A percentile compares a stretch with the other conserved stretches of the same genome.
Evolutionary conservation across 2,797 vertebrate genomes (phyloP).

Genomic region (Chromis chromis): DNA sequence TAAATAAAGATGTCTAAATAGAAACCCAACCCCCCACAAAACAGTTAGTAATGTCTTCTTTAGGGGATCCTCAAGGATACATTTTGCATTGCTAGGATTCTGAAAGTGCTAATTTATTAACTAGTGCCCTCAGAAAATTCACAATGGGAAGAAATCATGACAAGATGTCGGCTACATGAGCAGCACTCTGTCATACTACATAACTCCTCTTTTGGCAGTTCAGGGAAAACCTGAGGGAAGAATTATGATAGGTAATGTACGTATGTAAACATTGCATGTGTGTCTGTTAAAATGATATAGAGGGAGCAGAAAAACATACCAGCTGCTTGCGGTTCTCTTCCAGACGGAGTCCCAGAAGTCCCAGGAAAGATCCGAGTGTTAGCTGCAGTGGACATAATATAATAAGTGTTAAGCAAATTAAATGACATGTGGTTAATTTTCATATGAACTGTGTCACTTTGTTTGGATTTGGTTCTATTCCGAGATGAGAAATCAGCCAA

Average conservation of each 20-base stretch:
- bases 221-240: background rate
- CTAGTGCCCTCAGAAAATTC: background rate
- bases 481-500: slow-evolving; percentile 1
- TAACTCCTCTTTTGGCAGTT: background rate
- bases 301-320: slow-evolving; percentile 59
- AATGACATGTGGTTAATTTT: background rate
- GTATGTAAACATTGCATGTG: background rate
- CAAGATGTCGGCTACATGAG: background rate
- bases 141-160: background rate
- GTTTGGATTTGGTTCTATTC: slow-evolving; percentile 6
- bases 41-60: too few relatives aligned
- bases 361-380: slow-evolving; percentile 83
- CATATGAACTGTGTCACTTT: background rate
- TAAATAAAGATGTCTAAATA: too few relatives aligned
- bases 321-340: slow-evolving; percentile 84
- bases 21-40: too few relatives aligned
- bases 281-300: slow-evolving; percentile 22
- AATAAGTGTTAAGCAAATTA: background rate
- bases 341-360: slow-evolving; percentile 80
- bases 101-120: background rate
- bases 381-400: slow-evolving; percentile 70
- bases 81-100: background rate
- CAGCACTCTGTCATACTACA: background rate
- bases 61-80: too few relatives aligned
- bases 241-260: slow-evolving; percentile 10